Base-by-base conservation (phyloP, 1,140 invertebrate species). In the Drosophila fuyamai region DNA sequence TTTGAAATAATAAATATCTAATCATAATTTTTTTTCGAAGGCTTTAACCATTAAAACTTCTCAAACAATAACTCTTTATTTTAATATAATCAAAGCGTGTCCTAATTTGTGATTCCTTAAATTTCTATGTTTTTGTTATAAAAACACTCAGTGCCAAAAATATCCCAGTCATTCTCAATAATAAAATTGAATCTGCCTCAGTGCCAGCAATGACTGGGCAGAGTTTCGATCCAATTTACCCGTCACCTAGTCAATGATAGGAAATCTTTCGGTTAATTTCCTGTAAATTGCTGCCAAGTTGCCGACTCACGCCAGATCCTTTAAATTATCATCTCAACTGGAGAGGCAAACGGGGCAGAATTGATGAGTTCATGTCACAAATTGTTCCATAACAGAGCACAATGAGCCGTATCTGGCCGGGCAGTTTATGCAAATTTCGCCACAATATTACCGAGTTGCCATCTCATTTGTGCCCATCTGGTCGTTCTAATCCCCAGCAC, bases 371-470 rank as follows among this genome's bases (percentile, higher is more conserved):
- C 55, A 66, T 63, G 50, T 58, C 56, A 27, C 40, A 60, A 71
- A 76, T 59, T 79, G 46, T 43, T 32, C 65, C 60, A 65, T 50
- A 56, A 76, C 76, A 78, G 65, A 41, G 67, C 51, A 70, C 67
- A 71, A 78, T 71, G 74, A 76, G 73, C 60, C 73, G 61, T 76
- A 76, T 54, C 73, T 44, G 36, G 1, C 4, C 40, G 63, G 46
- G 7, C 9, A 13, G 71, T 66, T 76, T 76, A 76, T 76, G 60
- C 94, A 95, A 74, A 96, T 95, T 68, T 96, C 5, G 23, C 38
- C 63, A 53, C 57, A 53, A 61, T 71, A 82, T 76, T 81, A 84
- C 67, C 55, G 23, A 57, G 36, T 50, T 47, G 51, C 60, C 60
- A 41, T 57, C 35, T 10, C 36, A 38, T 38, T 38, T 16, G 51